phyloP scores from a whole-genome alignment of 1,140 invertebrate genomes.

The Probaryconus sp. region DNA sequence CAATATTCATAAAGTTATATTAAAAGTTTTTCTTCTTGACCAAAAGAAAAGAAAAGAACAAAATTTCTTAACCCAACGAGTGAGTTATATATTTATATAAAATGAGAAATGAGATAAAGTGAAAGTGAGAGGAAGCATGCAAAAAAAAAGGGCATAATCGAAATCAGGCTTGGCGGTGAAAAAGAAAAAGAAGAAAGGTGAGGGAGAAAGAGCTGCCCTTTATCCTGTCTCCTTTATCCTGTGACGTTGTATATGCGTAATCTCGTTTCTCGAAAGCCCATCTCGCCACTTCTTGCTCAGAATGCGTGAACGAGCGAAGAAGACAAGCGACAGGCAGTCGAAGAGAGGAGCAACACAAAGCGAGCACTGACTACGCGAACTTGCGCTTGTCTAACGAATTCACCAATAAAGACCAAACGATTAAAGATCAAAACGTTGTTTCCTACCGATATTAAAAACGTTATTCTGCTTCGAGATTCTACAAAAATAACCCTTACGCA shows the following conservation, averaged over 20 bases:
- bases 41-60: neutral
- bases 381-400: constrained; percentile 38
- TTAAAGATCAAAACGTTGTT: constrained; percentile 49
- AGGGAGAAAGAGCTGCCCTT: no score
- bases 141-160: constrained; percentile 38
- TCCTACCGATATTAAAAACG: constrained; percentile 52
- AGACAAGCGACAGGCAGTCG: constrained; percentile 48
- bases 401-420: constrained; percentile 44
- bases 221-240: constrained; percentile 53
- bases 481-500: constrained; percentile 18
- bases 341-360: constrained; percentile 24
- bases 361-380: constrained; percentile 8
- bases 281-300: constrained; percentile 38
- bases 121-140: constrained; percentile 31
- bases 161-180: constrained; percentile 24
- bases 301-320: constrained; percentile 48
- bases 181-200: constrained; percentile 37
- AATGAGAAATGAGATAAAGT: constrained; percentile 45
- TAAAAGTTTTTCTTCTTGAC: constrained; percentile 36
- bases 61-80: no score
- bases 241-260: constrained; percentile 52
- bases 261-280: constrained; percentile 47
- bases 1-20: constrained; percentile 47
- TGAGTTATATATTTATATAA: constrained; percentile 12
- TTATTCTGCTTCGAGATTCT: constrained; percentile 55